Percentiles rank a stretch among this genome's conserved stretches.
Evolutionary conservation across 2,113 vertebrate genomes (phyloP).

Genomic region (Copsychus sechellarum): DNA sequence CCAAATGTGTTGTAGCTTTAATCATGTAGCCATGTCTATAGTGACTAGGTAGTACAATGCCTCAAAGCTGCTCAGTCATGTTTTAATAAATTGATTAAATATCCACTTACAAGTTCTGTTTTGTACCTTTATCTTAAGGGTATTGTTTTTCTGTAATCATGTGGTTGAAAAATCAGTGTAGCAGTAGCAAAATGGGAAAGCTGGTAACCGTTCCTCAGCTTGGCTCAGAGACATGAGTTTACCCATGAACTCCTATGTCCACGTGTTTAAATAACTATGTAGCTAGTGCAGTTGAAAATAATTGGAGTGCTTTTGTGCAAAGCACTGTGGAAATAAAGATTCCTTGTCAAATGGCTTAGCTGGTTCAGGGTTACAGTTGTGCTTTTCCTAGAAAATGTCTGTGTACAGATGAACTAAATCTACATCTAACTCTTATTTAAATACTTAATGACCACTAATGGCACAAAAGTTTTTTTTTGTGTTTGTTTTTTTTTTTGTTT

Average conservation of each 20-base stretch:
- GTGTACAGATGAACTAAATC: not conserved
- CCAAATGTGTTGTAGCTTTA: not conserved
- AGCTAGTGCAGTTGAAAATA: not conserved
- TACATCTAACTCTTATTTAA: not conserved
- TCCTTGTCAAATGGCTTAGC: not conserved
- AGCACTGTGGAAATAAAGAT: not conserved
- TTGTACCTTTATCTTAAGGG: not conserved
- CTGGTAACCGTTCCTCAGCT: not conserved
- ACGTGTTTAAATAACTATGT: not conserved
- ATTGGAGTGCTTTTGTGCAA: not conserved
- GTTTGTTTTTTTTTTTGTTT: not conserved
- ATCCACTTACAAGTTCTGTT: not conserved
- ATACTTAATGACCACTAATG: not conserved
- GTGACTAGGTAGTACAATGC: not conserved
- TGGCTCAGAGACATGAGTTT: not conserved
- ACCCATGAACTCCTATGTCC: not conserved
- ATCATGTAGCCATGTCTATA: not conserved
- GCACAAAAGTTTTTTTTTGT: not conserved
- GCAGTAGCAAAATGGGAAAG: not conserved
- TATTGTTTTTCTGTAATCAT: not conserved
- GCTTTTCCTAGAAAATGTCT: not conserved
- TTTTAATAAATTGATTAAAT: not conserved
- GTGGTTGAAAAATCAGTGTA: not conserved
- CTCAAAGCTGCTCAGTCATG: not conserved
- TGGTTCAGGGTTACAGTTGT: not conserved